phyloP scores from a whole-genome alignment of 2,113 vertebrate species.

The Chlamydotis undulata region DNA sequence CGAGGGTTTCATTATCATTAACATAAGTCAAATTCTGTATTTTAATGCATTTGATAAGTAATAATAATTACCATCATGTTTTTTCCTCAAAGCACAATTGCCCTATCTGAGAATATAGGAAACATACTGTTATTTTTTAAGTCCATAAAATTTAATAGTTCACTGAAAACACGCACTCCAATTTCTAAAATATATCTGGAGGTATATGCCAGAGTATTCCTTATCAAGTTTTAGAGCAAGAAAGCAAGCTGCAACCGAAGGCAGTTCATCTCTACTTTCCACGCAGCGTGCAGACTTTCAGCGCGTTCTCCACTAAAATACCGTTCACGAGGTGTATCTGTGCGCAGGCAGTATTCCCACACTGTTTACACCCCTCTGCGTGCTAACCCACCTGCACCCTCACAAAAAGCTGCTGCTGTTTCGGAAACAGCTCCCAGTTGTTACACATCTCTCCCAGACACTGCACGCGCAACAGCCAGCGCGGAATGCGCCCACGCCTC shows the following conservation, averaged over 20 bases:
- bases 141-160: neutral
- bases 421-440: neutral
- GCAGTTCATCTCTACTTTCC: no score
- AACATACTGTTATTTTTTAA: neutral
- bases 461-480: accelerated
- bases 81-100: neutral
- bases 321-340: accelerated
- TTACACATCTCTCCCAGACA: neutral
- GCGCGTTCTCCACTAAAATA: neutral
- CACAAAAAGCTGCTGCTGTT: neutral
- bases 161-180: accelerated
- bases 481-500: neutral
- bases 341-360: neutral
- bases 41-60: neutral
- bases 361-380: accelerated
- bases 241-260: neutral
- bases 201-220: no score
- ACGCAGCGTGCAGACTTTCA: accelerated
- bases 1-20: neutral
- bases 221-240: neutral
- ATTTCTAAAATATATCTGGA: neutral
- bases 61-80: neutral
- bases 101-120: neutral
- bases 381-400: neutral
- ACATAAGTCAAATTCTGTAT: neutral